A percentile compares a stretch with the other conserved stretches of the same genome.
phyloP scores from a whole-genome alignment of 2,797 vertebrate genomes.

The Alauda arvensis region DNA sequence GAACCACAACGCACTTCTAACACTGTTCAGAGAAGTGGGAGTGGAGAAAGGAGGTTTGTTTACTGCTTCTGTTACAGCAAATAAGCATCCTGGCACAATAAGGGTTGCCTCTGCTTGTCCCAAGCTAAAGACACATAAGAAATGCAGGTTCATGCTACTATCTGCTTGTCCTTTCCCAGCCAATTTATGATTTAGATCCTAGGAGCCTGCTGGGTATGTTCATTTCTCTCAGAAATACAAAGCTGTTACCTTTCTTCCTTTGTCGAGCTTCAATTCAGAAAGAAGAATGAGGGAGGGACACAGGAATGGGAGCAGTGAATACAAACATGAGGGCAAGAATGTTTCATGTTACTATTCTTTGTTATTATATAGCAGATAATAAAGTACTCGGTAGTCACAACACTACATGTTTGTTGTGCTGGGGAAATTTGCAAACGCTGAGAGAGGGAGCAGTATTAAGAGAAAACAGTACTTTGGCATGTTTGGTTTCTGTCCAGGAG shows the following conservation, averaged over 20 bases:
- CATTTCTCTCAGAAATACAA: background rate
- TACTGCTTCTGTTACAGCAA: background rate
- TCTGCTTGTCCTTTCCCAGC: background rate
- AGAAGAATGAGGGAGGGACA: background rate
- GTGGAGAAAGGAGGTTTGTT: background rate
- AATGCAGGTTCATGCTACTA: background rate
- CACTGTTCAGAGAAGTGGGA: background rate
- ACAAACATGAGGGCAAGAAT: background rate
- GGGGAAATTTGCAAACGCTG: background rate
- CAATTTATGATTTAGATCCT: background rate
- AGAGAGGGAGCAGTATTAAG: background rate
- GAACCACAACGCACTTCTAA: background rate
- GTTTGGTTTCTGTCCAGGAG: conserved; percentile 6
- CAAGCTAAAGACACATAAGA: background rate
- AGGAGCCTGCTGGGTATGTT: background rate
- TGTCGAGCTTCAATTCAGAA: background rate
- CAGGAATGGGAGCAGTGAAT: background rate
- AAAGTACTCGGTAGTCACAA: background rate
- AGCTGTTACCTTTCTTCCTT: background rate
- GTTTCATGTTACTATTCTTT: background rate
- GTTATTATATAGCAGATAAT: background rate
- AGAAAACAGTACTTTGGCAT: background rate
- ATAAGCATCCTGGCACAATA: background rate
- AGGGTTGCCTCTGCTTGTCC: background rate
- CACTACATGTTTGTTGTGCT: background rate